A percentile compares a stretch with the other conserved stretches of the same genome.
Conservation (phyloP, 2,797 vertebrate genomes). For the Thripadectes ignobilis region DNA sequence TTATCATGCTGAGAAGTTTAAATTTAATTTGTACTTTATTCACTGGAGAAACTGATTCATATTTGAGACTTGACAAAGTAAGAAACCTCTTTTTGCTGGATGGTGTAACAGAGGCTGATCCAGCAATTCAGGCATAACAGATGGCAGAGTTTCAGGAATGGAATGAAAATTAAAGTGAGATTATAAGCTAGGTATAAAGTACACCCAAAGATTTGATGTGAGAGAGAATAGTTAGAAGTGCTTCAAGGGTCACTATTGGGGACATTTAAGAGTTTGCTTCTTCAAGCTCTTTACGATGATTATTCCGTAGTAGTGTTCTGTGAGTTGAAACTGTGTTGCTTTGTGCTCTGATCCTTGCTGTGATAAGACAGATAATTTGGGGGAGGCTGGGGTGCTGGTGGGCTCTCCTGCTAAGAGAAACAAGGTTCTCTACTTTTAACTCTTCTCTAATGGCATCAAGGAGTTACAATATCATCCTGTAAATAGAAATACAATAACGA, state of each 20-base stretch:
- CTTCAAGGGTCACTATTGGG: neutral
- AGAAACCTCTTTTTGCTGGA: neutral
- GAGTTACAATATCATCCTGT: neutral
- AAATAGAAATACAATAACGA: neutral
- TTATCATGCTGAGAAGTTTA: neutral
- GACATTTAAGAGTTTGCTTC: neutral
- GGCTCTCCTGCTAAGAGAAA: neutral
- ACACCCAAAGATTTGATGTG: neutral
- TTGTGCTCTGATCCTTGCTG: neutral
- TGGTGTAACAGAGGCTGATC: neutral
- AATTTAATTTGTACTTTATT: neutral
- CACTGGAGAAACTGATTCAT: neutral
- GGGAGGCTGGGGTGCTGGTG: neutral
- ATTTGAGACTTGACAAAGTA: neutral
- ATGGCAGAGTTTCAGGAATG: conserved; percentile 27
- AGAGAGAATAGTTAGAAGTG: neutral
- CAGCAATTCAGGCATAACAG: conserved; percentile 7
- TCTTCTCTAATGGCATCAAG: neutral
- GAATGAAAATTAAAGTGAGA: conserved; percentile 17
- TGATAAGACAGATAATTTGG: neutral
- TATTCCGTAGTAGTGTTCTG: neutral
- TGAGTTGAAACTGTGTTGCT: neutral
- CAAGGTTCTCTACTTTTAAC: neutral
- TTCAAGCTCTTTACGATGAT: neutral
- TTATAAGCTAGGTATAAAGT: neutral